These are phyloP conservation scores for Cataglyphis hispanica DNA, from an alignment of 1,140 invertebrate species.

Conservation along the genomic window DNA sequence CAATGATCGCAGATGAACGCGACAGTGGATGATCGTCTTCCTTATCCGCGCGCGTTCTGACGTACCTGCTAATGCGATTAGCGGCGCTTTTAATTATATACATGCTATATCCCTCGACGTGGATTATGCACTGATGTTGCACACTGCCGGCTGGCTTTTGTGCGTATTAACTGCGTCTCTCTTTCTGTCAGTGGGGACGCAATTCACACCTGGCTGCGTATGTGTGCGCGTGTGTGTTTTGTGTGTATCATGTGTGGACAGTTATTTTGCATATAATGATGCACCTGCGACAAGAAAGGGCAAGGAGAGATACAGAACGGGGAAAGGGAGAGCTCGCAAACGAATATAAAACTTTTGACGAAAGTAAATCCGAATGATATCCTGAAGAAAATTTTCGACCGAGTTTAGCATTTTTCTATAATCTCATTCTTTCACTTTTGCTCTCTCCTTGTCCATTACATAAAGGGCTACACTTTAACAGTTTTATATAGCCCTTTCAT, in stretches of 20 bases:
- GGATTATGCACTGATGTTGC: slow-evolving; percentile 51
- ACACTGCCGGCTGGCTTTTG: slow-evolving; percentile 32
- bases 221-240: background rate
- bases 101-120: slow-evolving; percentile 15
- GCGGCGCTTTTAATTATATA: slow-evolving; percentile 55
- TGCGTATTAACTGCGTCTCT: slow-evolving; percentile 36
- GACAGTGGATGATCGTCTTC: slow-evolving; percentile 24
- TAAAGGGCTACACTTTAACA: background rate
- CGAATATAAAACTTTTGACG: background rate
- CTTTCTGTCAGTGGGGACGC: background rate
- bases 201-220: slow-evolving; percentile 20
- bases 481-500: background rate
- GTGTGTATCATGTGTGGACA: slow-evolving; percentile 19
- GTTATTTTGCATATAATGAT: slow-evolving; percentile 38
- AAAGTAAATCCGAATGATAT: background rate
- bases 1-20: slow-evolving; percentile 48
- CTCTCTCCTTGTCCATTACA: slow-evolving; percentile 1
- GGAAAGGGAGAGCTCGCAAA: background rate
- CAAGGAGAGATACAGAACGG: background rate
- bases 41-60: slow-evolving; percentile 45
- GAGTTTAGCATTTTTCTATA: background rate
- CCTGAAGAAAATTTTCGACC: background rate
- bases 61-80: slow-evolving; percentile 58
- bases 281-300: background rate
- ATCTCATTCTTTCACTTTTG: background rate